A percentile compares a stretch with the other conserved stretches of the same genome.
Evolutionary conservation across 2,113 vertebrate genomes (phyloP).

Genomic region (Cygnus atratus): DNA sequence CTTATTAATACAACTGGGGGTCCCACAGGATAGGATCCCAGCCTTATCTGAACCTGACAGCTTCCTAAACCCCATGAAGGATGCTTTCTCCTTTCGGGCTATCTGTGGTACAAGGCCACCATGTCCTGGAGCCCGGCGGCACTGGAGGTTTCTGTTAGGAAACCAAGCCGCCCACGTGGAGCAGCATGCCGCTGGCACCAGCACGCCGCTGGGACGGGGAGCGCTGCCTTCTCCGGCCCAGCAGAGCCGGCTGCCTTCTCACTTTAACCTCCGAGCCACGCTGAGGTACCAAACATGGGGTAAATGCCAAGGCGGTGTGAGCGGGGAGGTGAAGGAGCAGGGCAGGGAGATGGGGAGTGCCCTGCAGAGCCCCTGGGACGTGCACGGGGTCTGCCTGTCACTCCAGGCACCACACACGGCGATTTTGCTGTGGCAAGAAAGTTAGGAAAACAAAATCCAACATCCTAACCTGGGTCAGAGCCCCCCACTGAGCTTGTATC

Average conservation of each 20-base stretch:
- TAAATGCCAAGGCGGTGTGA: neutral
- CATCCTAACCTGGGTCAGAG: neutral
- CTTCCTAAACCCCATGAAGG: slow-evolving; percentile 79
- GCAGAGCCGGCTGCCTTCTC: neutral
- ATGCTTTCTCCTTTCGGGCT: slow-evolving; percentile 74
- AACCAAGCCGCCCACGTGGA: neutral
- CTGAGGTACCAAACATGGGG: neutral
- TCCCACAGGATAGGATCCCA: slow-evolving; percentile 81
- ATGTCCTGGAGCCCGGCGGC: slow-evolving; percentile 45
- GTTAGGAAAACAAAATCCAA: slow-evolving; percentile 30
- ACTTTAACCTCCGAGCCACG: neutral
- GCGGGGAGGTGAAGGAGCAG: neutral
- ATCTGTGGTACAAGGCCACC: slow-evolving; percentile 65
- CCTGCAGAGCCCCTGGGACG: neutral
- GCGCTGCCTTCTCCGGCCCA: neutral
- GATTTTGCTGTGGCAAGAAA: neutral
- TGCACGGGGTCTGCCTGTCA: neutral
- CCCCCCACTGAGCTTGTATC: neutral
- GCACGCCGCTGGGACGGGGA: rapidly evolving
- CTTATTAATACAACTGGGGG: slow-evolving; percentile 82
- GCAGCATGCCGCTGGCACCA: rapidly evolving
- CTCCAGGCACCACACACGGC: neutral
- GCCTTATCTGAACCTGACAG: slow-evolving; percentile 85
- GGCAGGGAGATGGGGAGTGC: neutral
- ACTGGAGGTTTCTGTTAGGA: slow-evolving; percentile 30